Conservation (phyloP, 2,797 vertebrate species). For the Clarias fuscus region DNA sequence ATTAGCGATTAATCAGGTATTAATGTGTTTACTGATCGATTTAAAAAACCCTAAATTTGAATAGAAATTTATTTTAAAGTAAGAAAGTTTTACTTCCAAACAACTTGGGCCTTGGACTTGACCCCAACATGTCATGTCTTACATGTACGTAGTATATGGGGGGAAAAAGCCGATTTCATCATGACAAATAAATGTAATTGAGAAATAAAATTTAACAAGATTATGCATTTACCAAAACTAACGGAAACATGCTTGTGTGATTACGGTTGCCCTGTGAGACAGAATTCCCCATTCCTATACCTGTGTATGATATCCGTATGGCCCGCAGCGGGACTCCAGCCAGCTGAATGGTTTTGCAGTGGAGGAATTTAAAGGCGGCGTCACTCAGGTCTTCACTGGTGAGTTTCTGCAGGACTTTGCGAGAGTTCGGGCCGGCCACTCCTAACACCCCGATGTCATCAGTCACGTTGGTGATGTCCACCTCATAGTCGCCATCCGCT, state of each 20-base stretch:
- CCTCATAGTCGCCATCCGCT: slow-evolving; percentile 74
- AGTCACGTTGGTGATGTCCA: slow-evolving; percentile 85
- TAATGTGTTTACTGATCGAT: no score
- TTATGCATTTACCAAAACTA: background rate
- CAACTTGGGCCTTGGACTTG: background rate
- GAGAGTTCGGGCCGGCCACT: slow-evolving; percentile 85
- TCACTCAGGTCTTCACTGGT: slow-evolving; percentile 86
- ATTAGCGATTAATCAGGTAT: no score
- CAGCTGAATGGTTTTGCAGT: slow-evolving; percentile 82
- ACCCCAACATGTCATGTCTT: background rate
- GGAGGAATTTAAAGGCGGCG: slow-evolving; percentile 86
- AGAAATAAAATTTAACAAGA: background rate
- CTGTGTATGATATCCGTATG: slow-evolving; percentile 95
- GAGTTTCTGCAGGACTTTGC: slow-evolving; percentile 91
- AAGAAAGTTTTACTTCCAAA: background rate
- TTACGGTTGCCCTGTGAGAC: background rate
- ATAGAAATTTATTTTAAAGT: no score
- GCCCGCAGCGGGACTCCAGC: slow-evolving; percentile 79
- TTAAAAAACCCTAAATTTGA: no score
- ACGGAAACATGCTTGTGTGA: background rate
- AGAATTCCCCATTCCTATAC: slow-evolving; percentile 64
- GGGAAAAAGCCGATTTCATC: background rate
- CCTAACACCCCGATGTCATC: slow-evolving; percentile 89
- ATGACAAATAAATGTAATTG: background rate
- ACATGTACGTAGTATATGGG: background rate